phyloP scores from a whole-genome alignment of 2,888 invertebrate species.

The Caenorhabditis doughertyi region DNA sequence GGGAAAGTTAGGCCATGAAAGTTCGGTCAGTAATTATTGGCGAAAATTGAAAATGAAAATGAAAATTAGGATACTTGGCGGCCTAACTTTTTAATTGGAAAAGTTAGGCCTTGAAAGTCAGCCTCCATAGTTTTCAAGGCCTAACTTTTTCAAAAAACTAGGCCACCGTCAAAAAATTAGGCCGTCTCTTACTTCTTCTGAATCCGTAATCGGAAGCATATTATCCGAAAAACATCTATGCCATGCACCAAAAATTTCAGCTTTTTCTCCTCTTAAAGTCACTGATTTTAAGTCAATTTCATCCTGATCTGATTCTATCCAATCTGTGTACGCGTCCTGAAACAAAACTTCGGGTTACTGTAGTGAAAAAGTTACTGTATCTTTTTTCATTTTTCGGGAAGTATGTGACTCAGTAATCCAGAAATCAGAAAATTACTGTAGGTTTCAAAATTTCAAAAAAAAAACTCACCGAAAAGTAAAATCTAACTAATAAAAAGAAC shows the following conservation, averaged over 20 bases:
- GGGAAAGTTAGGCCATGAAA: no score
- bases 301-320: conserved; percentile 38
- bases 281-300: conserved; percentile 28
- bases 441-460: background rate
- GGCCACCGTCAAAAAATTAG: no score
- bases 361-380: no score
- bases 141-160: background rate
- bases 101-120: no score
- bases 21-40: no score
- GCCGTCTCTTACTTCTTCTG: conserved; percentile 24
- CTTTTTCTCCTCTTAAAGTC: conserved; percentile 11
- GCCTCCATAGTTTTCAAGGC: background rate
- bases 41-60: no score
- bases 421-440: background rate
- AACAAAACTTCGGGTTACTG: no score
- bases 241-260: conserved; percentile 23
- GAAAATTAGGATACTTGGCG: no score
- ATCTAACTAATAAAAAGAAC: conserved; percentile 6
- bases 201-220: conserved; percentile 5
- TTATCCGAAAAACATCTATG: conserved; percentile 30
- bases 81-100: no score
- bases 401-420: background rate
- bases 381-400: no score
- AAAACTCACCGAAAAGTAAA: conserved; percentile 36
- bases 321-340: conserved; percentile 43